These are phyloP conservation scores for Globodera ellingtonae DNA, from an alignment of 1,140 invertebrate genomes.

Conservation along the genomic window DNA sequence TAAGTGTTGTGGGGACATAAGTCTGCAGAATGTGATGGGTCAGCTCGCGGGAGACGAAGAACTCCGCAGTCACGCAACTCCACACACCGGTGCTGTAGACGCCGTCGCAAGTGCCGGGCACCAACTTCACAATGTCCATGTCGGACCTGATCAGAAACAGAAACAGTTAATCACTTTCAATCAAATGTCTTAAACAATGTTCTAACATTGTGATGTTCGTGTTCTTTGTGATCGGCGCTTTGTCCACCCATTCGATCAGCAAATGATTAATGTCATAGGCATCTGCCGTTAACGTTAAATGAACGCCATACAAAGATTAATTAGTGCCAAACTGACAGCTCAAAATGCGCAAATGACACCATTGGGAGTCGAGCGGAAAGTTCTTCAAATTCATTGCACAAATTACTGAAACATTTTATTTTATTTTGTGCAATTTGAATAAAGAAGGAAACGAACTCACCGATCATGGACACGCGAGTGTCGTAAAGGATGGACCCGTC, in stretches of 20 bases:
- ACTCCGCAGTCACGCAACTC: constrained; percentile 74
- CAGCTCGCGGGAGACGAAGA: constrained; percentile 82
- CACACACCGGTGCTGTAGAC: constrained; percentile 66
- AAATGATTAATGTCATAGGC: constrained; percentile 62
- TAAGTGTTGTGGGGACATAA: constrained; percentile 76
- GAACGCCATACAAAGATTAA: neutral
- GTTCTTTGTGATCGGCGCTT: constrained; percentile 59
- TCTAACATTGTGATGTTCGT: constrained; percentile 51
- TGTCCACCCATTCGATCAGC: constrained; percentile 53
- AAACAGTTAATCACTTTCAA: constrained; percentile 19
- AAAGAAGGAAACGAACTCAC: constrained; percentile 62
- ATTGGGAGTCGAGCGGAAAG: constrained; percentile 66
- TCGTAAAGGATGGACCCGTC: constrained; percentile 65
- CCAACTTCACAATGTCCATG: constrained; percentile 58
- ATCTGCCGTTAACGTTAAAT: constrained; percentile 38
- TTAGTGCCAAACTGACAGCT: constrained; percentile 68
- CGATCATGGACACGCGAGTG: constrained; percentile 69
- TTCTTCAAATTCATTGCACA: constrained; percentile 66
- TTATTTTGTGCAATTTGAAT: too few species aligned
- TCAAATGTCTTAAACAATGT: neutral
- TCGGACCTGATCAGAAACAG: constrained; percentile 50
- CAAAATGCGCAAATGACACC: constrained; percentile 72
- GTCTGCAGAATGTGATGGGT: constrained; percentile 82
- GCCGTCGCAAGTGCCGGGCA: constrained; percentile 61
- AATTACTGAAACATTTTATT: constrained; percentile 26